These are phyloP conservation scores for Hypanus sabinus DNA, from an alignment of 2,113 vertebrate genomes.

Conservation along the genomic window DNA sequence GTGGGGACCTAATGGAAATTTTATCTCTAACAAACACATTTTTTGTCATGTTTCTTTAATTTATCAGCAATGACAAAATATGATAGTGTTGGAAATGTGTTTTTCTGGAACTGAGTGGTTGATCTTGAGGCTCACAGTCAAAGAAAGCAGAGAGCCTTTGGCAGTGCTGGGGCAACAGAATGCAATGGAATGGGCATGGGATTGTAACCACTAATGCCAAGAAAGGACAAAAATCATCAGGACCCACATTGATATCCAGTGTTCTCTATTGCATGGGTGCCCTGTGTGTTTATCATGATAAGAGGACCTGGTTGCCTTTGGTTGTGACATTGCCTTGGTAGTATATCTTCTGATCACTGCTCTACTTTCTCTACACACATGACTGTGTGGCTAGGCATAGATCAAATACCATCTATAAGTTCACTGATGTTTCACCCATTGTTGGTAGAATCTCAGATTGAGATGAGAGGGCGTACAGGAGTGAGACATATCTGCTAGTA, in stretches of 20 bases:
- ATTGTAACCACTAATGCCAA: not conserved
- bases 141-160: not conserved
- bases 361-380: too few species aligned
- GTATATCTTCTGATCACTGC: too few species aligned
- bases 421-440: too few species aligned
- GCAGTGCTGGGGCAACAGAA: not conserved
- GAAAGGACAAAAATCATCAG: not conserved
- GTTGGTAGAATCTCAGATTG: too few species aligned
- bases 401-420: too few species aligned
- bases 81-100: not conserved
- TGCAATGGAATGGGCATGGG: not conserved
- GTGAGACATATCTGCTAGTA: too few species aligned
- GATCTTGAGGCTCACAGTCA: not conserved
- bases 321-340: not conserved
- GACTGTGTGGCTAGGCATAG: too few species aligned
- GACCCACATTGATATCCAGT: not conserved
- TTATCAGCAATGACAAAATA: slow-evolving; percentile 1
- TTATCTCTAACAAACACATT: slow-evolving; percentile 5
- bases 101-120: not conserved
- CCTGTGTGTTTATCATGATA: not conserved
- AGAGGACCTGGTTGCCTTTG: not conserved
- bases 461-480: too few species aligned
- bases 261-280: not conserved
- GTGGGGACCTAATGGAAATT: not conserved
- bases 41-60: slow-evolving; percentile 11